Conservation (phyloP, 2,113 vertebrate species). For the Amphilophus citrinellus region DNA sequence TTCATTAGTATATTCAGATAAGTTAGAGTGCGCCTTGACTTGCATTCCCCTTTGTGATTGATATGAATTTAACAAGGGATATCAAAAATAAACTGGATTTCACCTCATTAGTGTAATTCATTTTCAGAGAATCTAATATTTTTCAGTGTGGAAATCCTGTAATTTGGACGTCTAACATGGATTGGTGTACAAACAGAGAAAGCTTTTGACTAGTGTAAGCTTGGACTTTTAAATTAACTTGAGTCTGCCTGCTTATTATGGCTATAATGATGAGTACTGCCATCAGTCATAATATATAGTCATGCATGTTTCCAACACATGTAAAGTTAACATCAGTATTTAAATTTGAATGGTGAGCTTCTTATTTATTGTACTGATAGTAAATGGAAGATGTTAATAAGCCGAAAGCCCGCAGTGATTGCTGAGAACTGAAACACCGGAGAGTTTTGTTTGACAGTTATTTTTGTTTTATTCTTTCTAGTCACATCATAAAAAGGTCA, state of each 20-base stretch:
- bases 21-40: not conserved
- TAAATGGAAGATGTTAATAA: not conserved
- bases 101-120: conserved; percentile 9
- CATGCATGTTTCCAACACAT: not conserved
- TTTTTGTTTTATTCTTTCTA: not conserved
- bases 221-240: not conserved
- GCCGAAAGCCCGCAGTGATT: not conserved
- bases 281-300: not conserved
- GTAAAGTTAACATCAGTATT: not conserved
- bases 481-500: not conserved
- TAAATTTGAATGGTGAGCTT: not conserved
- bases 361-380: not conserved
- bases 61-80: not conserved
- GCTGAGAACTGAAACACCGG: not conserved
- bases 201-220: not conserved
- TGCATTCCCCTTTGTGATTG: not conserved
- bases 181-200: not conserved
- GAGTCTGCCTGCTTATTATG: not conserved
- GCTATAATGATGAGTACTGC: not conserved
- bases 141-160: not conserved
- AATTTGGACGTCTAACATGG: not conserved
- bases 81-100: not conserved
- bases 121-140: not conserved
- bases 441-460: not conserved
- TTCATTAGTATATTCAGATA: conserved; percentile 11